Evolutionary conservation across 2,113 vertebrate genomes (phyloP).

Genomic region (Corvus hawaiiensis): DNA sequence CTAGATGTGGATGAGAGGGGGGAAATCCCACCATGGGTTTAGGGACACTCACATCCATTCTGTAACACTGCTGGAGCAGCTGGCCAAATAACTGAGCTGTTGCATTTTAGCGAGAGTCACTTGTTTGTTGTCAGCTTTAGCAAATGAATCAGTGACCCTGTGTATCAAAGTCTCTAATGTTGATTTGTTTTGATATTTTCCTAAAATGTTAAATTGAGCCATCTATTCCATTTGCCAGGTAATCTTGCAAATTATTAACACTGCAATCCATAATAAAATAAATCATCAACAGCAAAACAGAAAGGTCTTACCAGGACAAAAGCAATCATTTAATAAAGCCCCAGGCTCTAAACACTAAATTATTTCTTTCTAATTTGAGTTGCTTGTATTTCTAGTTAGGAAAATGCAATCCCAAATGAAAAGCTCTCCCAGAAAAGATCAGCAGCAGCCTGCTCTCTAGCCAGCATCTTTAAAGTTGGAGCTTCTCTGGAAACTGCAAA

Average conservation of each 20-base stretch:
- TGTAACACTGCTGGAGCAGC: not conserved
- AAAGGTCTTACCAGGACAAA: not conserved
- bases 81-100: not conserved
- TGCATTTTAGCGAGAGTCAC: not conserved
- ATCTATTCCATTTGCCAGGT: not conserved
- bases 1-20: not conserved
- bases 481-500: not conserved
- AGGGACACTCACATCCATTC: not conserved
- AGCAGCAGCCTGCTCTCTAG: not conserved
- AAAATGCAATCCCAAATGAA: not conserved
- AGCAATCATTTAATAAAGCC: not conserved
- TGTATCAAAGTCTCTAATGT: not conserved
- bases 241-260: constrained; percentile 25
- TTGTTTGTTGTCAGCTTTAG: not conserved
- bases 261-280: constrained; percentile 2
- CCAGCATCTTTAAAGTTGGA: not conserved
- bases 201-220: not conserved
- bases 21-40: not conserved
- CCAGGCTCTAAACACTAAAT: not conserved
- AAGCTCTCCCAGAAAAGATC: not conserved
- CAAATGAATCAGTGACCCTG: not conserved
- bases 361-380: not conserved
- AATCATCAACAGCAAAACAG: constrained; percentile 29
- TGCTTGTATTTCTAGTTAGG: not conserved
- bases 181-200: constrained; percentile 9